A percentile compares a stretch with the other conserved stretches of the same genome.
Conservation (phyloP, 1,140 invertebrate species). For the Drosophila lacertosa region DNA sequence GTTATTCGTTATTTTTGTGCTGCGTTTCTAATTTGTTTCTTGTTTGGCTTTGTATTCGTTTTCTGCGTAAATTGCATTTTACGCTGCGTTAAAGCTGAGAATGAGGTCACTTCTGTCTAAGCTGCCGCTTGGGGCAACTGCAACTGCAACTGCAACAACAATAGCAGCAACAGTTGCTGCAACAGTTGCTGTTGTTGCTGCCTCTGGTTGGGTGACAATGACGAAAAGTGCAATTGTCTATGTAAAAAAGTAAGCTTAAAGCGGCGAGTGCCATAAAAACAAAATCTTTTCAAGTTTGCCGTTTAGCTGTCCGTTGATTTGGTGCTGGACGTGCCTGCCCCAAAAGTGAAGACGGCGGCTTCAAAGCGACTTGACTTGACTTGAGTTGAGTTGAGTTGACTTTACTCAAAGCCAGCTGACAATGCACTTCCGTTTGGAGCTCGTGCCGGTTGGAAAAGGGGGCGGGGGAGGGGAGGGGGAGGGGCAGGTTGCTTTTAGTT, state of each 20-base stretch:
- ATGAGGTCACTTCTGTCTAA: conserved; percentile 52
- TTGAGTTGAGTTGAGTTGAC: too few relatives aligned
- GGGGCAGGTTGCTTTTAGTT: background rate
- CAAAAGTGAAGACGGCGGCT: conserved; percentile 54
- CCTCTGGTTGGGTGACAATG: conserved; percentile 6
- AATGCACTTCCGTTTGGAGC: conserved; percentile 62
- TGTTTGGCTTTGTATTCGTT: conserved; percentile 46
- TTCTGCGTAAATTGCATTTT: conserved; percentile 68
- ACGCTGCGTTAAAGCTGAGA: conserved; percentile 57
- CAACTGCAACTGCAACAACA: too few relatives aligned
- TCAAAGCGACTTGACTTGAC: conserved; percentile 56
- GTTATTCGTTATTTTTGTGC: conserved; percentile 5
- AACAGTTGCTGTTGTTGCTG: background rate
- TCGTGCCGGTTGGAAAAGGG: background rate
- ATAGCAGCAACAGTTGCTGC: too few relatives aligned
- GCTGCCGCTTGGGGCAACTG: background rate
- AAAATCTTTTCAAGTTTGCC: conserved; percentile 69
- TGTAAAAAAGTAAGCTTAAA: conserved; percentile 47
- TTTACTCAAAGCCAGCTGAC: conserved; percentile 48
- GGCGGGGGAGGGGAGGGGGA: background rate
- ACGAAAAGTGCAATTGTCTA: conserved; percentile 67
- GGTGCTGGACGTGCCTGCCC: conserved; percentile 52
- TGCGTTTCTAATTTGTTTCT: conserved; percentile 31
- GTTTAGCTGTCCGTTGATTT: conserved; percentile 50
- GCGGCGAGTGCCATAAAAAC: conserved; percentile 24